Percentiles rank a stretch among this genome's conserved stretches.
Conservation (phyloP, 2,888 invertebrate species). For the Orthonychiurus folsomi region DNA sequence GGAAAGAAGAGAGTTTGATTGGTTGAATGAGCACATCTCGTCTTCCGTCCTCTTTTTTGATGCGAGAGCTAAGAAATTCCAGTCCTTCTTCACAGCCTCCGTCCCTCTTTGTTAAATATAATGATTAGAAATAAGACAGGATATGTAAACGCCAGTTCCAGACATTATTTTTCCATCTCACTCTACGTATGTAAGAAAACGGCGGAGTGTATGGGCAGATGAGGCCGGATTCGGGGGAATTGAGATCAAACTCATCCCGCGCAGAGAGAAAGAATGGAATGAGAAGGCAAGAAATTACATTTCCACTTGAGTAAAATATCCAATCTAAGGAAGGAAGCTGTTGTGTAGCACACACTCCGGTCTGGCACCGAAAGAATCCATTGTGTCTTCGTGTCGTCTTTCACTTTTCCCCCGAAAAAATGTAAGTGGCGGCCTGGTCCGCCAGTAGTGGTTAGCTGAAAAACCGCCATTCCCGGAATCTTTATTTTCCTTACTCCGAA, state of each 20-base stretch:
- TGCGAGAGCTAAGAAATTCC: too few relatives aligned
- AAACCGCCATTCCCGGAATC: too few relatives aligned
- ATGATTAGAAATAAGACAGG: slow-evolving; percentile 29
- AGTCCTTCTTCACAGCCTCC: background rate
- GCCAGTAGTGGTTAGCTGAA: too few relatives aligned
- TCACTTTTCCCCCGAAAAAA: too few relatives aligned
- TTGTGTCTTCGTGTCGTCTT: background rate
- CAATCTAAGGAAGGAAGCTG: slow-evolving; percentile 22
- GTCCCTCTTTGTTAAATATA: background rate
- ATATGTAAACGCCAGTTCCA: slow-evolving; percentile 39
- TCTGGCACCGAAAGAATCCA: background rate
- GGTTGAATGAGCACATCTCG: background rate
- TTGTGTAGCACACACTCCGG: background rate
- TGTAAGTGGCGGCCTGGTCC: background rate
- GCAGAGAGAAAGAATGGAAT: slow-evolving; percentile 10
- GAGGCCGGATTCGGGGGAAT: too few relatives aligned
- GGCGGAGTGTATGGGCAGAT: too few relatives aligned
- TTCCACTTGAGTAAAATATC: slow-evolving; percentile 39
- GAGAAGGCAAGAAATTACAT: slow-evolving; percentile 35
- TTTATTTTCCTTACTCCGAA: background rate
- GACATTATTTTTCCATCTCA: slow-evolving; percentile 19
- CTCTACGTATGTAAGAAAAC: too few relatives aligned
- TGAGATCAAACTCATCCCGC: background rate
- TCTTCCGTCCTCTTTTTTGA: too few relatives aligned
- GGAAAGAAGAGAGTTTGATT: background rate